Evolutionary conservation across 2,888 invertebrate genomes (phyloP).

Genomic region (Helobdella robusta): DNA sequence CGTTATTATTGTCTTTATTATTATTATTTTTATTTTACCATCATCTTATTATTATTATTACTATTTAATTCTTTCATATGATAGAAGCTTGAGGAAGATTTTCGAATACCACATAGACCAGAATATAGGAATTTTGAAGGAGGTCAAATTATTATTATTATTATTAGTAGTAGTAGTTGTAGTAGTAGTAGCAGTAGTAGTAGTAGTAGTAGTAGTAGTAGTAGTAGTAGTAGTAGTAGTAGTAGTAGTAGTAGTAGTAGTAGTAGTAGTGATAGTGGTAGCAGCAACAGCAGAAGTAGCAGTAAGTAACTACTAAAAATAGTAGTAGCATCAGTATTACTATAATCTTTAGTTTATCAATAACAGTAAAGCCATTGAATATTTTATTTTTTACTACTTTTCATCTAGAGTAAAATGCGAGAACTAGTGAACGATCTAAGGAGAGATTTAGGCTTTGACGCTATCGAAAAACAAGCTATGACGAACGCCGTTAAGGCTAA

Average conservation of each 20-base stretch:
- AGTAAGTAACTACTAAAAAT: too few relatives aligned
- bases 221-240: conserved; percentile 16
- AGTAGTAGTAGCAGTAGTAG: conserved; percentile 14
- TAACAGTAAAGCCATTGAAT: too few relatives aligned
- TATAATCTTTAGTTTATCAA: too few relatives aligned
- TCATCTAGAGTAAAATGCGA: conserved; percentile 5
- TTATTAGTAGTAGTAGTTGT: too few relatives aligned
- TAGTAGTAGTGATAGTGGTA: conserved; percentile 3
- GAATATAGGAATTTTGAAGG: not conserved
- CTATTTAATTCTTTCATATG: too few relatives aligned
- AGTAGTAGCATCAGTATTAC: too few relatives aligned
- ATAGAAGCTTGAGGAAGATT: conserved; percentile 1
- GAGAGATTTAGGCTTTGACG: not conserved
- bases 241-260: conserved; percentile 16
- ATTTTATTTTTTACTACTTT: too few relatives aligned
- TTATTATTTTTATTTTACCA: too few relatives aligned
- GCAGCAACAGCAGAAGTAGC: not conserved
- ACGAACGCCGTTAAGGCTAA: too few relatives aligned
- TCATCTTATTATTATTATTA: too few relatives aligned
- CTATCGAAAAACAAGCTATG: not conserved
- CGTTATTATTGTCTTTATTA: too few relatives aligned
- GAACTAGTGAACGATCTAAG: conserved; percentile 6
- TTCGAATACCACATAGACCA: conserved; percentile 16
- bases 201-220: conserved; percentile 16
- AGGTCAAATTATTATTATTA: too few relatives aligned